Conservation (phyloP, 2,888 invertebrate genomes). For the Oithona nana region DNA sequence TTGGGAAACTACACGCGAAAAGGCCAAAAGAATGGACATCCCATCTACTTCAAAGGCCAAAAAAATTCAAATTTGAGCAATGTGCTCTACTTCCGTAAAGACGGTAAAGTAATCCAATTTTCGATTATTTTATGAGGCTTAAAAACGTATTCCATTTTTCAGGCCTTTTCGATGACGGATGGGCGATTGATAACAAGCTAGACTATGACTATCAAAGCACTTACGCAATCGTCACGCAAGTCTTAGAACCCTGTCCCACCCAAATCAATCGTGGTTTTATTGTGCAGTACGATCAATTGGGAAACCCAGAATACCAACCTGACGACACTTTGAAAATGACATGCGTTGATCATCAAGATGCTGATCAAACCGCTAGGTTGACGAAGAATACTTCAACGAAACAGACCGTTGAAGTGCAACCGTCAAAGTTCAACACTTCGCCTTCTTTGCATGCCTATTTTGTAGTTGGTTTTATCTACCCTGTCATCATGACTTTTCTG, state of each 20-base stretch:
- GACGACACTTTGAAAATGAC: background rate
- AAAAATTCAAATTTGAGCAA: too few relatives aligned
- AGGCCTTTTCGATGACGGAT: background rate
- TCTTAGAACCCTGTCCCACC: background rate
- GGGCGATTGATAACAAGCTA: background rate
- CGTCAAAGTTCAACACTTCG: background rate
- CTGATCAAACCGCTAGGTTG: background rate
- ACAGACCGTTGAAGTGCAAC: too few relatives aligned
- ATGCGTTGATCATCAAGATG: background rate
- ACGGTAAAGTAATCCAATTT: too few relatives aligned
- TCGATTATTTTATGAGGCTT: background rate
- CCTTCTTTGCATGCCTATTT: background rate
- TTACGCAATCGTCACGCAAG: background rate
- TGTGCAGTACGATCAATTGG: background rate
- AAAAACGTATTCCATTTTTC: background rate
- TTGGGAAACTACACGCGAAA: background rate
- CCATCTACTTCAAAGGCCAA: too few relatives aligned
- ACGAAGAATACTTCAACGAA: too few relatives aligned
- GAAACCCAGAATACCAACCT: too few relatives aligned
- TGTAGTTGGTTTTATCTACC: background rate
- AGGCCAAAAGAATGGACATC: background rate
- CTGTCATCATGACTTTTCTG: background rate
- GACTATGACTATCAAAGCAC: background rate
- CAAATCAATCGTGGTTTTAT: background rate
- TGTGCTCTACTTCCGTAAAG: too few relatives aligned